A percentile compares a stretch with the other conserved stretches of the same genome.
These are phyloP conservation scores for Grus americana DNA, from an alignment of 2,113 vertebrate genomes.

Conservation along the genomic window DNA sequence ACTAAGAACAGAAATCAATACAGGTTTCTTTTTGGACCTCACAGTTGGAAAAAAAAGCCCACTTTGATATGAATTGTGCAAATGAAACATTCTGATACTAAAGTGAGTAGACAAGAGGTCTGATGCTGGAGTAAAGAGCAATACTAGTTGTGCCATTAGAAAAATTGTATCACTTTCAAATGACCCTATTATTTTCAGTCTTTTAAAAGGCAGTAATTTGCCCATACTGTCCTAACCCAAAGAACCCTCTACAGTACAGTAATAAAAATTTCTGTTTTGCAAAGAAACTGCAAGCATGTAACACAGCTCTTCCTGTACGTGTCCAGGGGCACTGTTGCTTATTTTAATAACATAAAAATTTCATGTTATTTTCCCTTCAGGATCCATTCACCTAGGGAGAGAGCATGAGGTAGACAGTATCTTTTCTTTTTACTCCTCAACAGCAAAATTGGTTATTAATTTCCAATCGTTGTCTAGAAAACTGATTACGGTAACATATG, in stretches of 20 bases:
- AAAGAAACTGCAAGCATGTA: background rate
- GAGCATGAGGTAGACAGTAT: background rate
- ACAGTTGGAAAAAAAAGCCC: background rate
- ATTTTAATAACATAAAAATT: background rate
- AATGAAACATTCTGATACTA: background rate
- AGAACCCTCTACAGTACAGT: background rate
- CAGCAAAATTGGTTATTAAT: background rate
- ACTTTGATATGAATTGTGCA: background rate
- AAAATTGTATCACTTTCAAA: background rate
- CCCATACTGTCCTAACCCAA: background rate
- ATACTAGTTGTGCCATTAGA: background rate
- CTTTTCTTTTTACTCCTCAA: background rate
- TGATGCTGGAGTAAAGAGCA: background rate
- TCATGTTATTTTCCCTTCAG: background rate
- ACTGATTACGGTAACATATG: background rate
- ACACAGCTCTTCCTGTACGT: background rate
- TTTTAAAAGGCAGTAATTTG: background rate
- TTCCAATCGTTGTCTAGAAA: background rate
- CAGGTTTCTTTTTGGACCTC: background rate
- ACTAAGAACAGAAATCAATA: background rate
- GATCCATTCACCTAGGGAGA: background rate
- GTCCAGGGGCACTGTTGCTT: background rate
- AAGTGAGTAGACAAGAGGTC: background rate
- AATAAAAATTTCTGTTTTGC: background rate
- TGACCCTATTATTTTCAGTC: background rate